Conservation (phyloP, 2,113 vertebrate genomes). For the Terrapene triunguis region DNA sequence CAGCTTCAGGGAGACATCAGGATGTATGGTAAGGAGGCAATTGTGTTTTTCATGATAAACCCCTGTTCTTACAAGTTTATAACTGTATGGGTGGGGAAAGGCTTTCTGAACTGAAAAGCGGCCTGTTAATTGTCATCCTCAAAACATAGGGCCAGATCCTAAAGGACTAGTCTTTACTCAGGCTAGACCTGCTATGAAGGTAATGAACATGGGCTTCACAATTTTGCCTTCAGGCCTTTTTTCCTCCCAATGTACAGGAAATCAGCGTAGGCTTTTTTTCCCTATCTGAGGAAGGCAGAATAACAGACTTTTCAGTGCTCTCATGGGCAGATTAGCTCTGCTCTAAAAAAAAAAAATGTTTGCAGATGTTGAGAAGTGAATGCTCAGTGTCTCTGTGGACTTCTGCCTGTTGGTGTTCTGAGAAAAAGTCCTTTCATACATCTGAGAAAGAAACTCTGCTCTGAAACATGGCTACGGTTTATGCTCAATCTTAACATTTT, state of each 20-base stretch:
- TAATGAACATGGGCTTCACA: background rate
- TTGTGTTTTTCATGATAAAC: background rate
- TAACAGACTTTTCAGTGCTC: constrained; percentile 20
- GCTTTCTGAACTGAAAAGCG: background rate
- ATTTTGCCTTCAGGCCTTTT: background rate
- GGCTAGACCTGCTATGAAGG: background rate
- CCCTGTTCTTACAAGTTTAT: background rate
- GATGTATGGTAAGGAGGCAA: background rate
- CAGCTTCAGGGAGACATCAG: background rate
- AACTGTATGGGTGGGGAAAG: background rate
- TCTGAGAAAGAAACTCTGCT: background rate
- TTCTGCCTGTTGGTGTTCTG: background rate
- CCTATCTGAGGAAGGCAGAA: background rate
- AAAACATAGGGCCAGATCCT: background rate
- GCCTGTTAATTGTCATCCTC: background rate
- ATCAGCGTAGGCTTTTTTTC: background rate
- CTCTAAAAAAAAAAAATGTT: constrained; percentile 9
- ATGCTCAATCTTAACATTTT: constrained; percentile 7
- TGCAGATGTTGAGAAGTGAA: constrained; percentile 51
- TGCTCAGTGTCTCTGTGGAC: constrained; percentile 33
- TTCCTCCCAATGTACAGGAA: background rate
- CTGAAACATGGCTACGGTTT: background rate
- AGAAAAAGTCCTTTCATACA: constrained; percentile 4
- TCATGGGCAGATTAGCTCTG: constrained; percentile 29
- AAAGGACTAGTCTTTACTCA: background rate